Evolutionary conservation across 2,888 invertebrate genomes (phyloP).

Genomic region (Tribolium freemani): DNA sequence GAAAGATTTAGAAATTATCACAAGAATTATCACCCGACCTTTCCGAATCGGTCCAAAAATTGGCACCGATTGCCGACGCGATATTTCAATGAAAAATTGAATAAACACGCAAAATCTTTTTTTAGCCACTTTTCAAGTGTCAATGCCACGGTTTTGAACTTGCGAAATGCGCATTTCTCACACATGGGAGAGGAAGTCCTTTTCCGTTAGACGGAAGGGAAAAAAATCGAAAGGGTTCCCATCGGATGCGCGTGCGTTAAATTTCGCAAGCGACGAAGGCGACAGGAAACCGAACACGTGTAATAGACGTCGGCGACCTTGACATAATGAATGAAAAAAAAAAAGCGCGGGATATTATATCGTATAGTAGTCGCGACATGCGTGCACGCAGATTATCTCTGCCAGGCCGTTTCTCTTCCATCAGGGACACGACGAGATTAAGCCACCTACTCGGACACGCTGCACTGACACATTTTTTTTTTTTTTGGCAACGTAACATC

Average conservation of each 20-base stretch:
- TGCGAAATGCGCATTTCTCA: not conserved
- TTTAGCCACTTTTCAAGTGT: not conserved
- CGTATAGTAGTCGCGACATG: not conserved
- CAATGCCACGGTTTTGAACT: not conserved
- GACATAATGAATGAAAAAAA: constrained; percentile 47
- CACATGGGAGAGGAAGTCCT: not conserved
- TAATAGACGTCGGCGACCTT: constrained; percentile 46
- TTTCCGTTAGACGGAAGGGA: constrained; percentile 10
- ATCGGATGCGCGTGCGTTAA: constrained; percentile 29
- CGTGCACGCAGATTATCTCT: constrained; percentile 5
- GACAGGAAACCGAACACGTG: constrained; percentile 52
- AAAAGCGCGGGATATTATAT: constrained; percentile 49
- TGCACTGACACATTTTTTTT: constrained; percentile 7
- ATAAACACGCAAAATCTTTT: not conserved
- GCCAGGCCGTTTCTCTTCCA: constrained; percentile 17
- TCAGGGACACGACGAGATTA: constrained; percentile 28
- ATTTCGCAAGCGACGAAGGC: constrained; percentile 24
- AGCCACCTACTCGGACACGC: not conserved
- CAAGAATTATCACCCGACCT: too few species aligned
- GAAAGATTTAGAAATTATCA: too few species aligned
- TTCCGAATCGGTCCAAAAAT: not conserved
- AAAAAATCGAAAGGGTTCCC: constrained; percentile 33
- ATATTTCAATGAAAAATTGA: not conserved
- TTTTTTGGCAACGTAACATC: not conserved
- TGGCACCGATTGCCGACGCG: too few species aligned